phyloP scores from a whole-genome alignment of 1,140 invertebrate genomes.

The Drosophila rufa region DNA sequence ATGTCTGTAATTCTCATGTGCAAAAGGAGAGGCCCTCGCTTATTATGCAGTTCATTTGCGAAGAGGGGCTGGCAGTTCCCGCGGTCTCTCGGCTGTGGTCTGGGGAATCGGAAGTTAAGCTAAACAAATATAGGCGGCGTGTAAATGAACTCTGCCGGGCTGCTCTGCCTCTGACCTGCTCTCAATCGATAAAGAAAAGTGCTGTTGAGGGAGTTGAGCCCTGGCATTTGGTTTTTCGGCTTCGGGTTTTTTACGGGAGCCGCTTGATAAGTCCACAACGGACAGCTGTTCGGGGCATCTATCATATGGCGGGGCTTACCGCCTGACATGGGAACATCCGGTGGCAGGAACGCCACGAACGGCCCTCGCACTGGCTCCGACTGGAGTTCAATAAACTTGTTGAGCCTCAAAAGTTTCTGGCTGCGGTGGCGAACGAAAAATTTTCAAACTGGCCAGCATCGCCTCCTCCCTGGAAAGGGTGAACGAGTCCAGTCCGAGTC shows the following conservation, averaged over 20 bases:
- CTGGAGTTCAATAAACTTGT: conserved; percentile 73
- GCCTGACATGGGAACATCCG: conserved; percentile 77
- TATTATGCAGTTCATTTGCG: conserved; percentile 79
- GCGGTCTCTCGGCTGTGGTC: conserved; percentile 22
- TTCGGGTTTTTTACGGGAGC: conserved; percentile 42
- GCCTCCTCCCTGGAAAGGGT: conserved; percentile 21
- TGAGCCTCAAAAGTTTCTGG: conserved; percentile 53
- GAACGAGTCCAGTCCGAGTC: conserved; percentile 28
- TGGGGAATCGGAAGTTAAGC: conserved; percentile 72
- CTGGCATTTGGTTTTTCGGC: conserved; percentile 25
- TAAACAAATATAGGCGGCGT: conserved; percentile 72
- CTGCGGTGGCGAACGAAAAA: conserved; percentile 16
- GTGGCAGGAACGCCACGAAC: conserved; percentile 40
- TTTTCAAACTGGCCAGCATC: conserved; percentile 33
- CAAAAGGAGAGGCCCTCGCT: conserved; percentile 54
- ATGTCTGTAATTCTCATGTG: conserved; percentile 81
- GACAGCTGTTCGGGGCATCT: conserved; percentile 74
- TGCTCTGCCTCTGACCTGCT: conserved; percentile 55
- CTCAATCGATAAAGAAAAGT: conserved; percentile 54
- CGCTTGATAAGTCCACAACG: conserved; percentile 64
- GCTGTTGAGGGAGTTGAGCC: conserved; percentile 44
- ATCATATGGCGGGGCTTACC: conserved; percentile 70
- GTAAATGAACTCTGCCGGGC: conserved; percentile 68
- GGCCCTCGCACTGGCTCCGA: conserved; percentile 39
- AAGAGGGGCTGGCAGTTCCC: conserved; percentile 36